These are phyloP conservation scores for Cyphomyrus discorhynchus DNA, from an alignment of 2,113 vertebrate species.

Conservation along the genomic window DNA sequence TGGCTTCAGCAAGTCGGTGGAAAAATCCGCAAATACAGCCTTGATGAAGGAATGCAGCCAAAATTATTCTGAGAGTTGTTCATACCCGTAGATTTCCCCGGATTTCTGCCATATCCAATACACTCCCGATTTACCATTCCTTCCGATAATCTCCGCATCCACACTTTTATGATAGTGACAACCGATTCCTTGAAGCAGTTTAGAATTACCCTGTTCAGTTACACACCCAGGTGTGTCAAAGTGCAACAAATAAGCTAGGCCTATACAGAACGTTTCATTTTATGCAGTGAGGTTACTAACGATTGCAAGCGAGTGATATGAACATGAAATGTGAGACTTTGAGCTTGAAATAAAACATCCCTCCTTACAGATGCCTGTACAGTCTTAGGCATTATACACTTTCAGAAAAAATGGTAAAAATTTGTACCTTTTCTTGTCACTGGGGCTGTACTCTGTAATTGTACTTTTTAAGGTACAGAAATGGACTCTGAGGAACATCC, in stretches of 20 bases:
- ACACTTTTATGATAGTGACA: not conserved
- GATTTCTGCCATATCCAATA: not conserved
- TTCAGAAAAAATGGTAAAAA: too few relatives aligned
- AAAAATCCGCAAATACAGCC: not conserved
- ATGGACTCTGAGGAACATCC: too few relatives aligned
- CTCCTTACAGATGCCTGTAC: not conserved
- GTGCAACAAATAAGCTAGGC: not conserved
- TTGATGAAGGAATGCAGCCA: not conserved
- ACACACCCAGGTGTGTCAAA: not conserved
- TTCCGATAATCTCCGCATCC: not conserved
- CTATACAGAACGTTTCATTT: not conserved
- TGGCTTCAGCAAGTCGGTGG: not conserved
- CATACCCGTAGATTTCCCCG: not conserved
- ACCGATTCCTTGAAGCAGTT: not conserved
- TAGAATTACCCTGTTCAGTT: not conserved
- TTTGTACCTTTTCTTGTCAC: too few relatives aligned
- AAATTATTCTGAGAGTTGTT: not conserved
- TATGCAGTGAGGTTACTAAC: not conserved
- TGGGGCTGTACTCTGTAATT: too few relatives aligned
- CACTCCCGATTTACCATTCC: not conserved
- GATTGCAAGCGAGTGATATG: not conserved
- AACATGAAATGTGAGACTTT: not conserved
- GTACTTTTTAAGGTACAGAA: too few relatives aligned
- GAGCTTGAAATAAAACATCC: not conserved
- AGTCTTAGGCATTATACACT: too few relatives aligned